Conservation (phyloP, 2,113 vertebrate species). For the Struthio camelus region DNA sequence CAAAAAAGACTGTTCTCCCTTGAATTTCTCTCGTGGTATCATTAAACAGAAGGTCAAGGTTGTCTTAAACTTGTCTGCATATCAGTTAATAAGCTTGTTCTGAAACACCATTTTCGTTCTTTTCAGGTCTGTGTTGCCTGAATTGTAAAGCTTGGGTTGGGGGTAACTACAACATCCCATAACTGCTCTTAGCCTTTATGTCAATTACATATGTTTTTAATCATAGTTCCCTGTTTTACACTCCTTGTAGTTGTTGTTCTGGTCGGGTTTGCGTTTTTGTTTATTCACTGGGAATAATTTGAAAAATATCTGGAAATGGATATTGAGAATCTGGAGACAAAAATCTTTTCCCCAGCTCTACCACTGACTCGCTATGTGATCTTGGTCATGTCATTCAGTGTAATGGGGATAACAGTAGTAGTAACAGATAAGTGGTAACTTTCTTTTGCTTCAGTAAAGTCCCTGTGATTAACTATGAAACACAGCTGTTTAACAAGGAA, state of each 20-base stretch:
- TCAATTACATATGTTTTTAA: not conserved
- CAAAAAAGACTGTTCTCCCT: not conserved
- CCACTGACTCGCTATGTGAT: not conserved
- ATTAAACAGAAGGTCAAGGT: not conserved
- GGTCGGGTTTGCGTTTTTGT: not conserved
- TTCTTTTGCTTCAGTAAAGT: not conserved
- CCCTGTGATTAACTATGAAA: not conserved
- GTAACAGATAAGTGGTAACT: not conserved
- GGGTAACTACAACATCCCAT: rapidly evolving
- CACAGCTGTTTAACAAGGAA: not conserved
- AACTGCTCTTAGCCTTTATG: not conserved
- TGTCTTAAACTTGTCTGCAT: not conserved
- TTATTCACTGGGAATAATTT: not conserved
- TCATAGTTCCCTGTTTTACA: not conserved
- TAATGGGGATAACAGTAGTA: not conserved
- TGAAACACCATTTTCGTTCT: not conserved
- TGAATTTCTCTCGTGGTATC: not conserved
- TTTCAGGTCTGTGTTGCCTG: not conserved
- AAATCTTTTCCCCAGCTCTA: not conserved
- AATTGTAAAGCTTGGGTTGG: not conserved
- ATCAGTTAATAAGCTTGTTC: not conserved
- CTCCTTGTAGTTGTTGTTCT: not conserved
- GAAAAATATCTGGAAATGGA: not conserved
- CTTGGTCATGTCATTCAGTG: not conserved
- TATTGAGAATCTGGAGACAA: not conserved